Evolutionary conservation across 2,888 invertebrate genomes (phyloP).

Genomic region (Himalopsyche tibetana): DNA sequence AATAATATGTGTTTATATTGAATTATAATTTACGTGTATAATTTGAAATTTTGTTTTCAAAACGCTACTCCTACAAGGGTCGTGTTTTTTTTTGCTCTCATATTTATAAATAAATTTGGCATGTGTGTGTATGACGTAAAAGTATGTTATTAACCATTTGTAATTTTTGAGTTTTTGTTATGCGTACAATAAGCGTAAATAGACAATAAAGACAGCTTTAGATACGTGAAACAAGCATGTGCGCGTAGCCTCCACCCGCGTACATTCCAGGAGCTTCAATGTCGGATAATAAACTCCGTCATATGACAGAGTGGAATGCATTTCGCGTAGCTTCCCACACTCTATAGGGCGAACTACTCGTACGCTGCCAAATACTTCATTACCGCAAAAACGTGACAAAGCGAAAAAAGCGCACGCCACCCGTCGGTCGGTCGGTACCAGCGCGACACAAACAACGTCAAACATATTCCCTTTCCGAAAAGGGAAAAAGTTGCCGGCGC

Average conservation of each 20-base stretch:
- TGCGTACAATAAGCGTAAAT: not conserved
- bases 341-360: slow-evolving; percentile 45
- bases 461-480: slow-evolving; percentile 47
- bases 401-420: slow-evolving; percentile 52
- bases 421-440: not conserved
- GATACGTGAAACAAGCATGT: slow-evolving; percentile 9
- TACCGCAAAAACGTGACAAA: slow-evolving; percentile 63
- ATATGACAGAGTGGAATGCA: slow-evolving; percentile 63
- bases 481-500: not conserved
- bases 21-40: no score
- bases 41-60: no score
- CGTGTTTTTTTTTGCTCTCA: no score
- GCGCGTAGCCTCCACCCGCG: slow-evolving; percentile 49
- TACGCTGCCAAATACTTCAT: slow-evolving; percentile 62
- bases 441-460: slow-evolving; percentile 39
- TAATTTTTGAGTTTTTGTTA: not conserved
- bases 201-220: not conserved
- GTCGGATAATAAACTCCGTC: slow-evolving; percentile 62
- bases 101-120: no score
- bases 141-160: not conserved
- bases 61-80: no score
- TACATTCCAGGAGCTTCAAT: slow-evolving; percentile 62
- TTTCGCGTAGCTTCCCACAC: slow-evolving; percentile 54
- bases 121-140: no score
- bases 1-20: no score